Evolutionary conservation across 2,888 invertebrate genomes (phyloP).

Genomic region (Lamellibrachia satsuma): DNA sequence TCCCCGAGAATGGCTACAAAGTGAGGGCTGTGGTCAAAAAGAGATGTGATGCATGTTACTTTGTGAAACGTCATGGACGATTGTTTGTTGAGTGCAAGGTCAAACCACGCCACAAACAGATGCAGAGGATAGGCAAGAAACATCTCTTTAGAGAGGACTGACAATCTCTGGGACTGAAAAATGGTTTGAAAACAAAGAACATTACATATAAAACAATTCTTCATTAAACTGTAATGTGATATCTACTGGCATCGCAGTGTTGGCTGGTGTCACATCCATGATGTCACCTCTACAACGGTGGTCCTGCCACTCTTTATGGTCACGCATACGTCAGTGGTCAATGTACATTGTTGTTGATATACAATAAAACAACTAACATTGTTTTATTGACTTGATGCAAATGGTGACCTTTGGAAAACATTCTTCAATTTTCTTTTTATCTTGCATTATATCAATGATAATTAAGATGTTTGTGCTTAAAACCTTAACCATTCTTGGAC

Average conservation of each 20-base stretch:
- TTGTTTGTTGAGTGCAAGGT: slow-evolving; percentile 59
- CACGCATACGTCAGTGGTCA: background rate
- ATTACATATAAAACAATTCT: background rate
- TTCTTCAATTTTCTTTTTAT: too few relatives aligned
- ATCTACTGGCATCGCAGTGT: background rate
- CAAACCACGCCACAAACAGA: slow-evolving; percentile 61
- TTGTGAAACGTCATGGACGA: slow-evolving; percentile 54
- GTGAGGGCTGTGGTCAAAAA: slow-evolving; percentile 46
- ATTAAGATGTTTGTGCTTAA: too few relatives aligned
- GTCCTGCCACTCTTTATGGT: background rate
- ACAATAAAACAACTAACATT: too few relatives aligned
- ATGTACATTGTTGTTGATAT: too few relatives aligned
- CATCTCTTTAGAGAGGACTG: slow-evolving; percentile 38
- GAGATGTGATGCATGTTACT: slow-evolving; percentile 58
- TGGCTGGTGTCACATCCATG: background rate
- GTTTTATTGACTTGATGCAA: too few relatives aligned
- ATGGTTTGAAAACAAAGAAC: background rate
- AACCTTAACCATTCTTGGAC: too few relatives aligned
- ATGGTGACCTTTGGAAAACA: too few relatives aligned
- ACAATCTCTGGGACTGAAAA: background rate
- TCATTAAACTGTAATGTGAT: background rate
- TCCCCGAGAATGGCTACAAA: slow-evolving; percentile 47
- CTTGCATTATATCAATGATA: too few relatives aligned
- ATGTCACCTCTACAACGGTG: background rate
- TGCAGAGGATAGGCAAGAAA: slow-evolving; percentile 48